Percentiles rank a stretch among this genome's conserved stretches.
These are phyloP conservation scores for Teleopsis dalmanni DNA, from an alignment of 1,140 invertebrate species.

Conservation along the genomic window DNA sequence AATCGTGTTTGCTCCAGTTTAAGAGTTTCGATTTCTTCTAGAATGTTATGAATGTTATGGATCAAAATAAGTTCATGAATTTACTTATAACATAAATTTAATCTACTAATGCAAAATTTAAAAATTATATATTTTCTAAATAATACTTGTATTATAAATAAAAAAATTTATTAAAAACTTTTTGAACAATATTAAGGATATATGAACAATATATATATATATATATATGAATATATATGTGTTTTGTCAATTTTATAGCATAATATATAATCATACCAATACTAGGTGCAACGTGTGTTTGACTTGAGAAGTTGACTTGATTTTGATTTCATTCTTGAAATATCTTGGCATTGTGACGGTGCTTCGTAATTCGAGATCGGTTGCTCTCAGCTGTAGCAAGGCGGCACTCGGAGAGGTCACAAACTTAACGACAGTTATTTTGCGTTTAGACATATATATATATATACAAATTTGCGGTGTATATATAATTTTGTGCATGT, in stretches of 20 bases:
- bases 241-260: slow-evolving; percentile 11
- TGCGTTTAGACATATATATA: too few species aligned
- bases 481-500: too few species aligned
- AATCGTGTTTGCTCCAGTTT: slow-evolving; percentile 75
- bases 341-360: slow-evolving; percentile 7
- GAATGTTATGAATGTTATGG: slow-evolving; percentile 42
- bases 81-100: too few species aligned
- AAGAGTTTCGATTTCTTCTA: slow-evolving; percentile 66
- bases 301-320: slow-evolving; percentile 10
- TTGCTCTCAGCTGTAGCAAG: too few species aligned
- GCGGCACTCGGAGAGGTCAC: too few species aligned
- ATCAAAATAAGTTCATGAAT: background rate
- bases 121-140: background rate
- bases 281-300: slow-evolving; percentile 15
- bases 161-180: background rate
- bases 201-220: slow-evolving; percentile 6
- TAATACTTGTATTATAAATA: background rate
- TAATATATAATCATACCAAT: slow-evolving; percentile 45
- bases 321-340: slow-evolving; percentile 4
- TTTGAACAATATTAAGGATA: slow-evolving; percentile 1
- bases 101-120: background rate
- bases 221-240: slow-evolving; percentile 3
- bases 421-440: too few species aligned
- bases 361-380: too few species aligned
- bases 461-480: too few species aligned